Percentiles rank a stretch among this genome's conserved stretches.
Conservation (phyloP, 2,888 invertebrate genomes). For the Agonum fuliginosum region DNA sequence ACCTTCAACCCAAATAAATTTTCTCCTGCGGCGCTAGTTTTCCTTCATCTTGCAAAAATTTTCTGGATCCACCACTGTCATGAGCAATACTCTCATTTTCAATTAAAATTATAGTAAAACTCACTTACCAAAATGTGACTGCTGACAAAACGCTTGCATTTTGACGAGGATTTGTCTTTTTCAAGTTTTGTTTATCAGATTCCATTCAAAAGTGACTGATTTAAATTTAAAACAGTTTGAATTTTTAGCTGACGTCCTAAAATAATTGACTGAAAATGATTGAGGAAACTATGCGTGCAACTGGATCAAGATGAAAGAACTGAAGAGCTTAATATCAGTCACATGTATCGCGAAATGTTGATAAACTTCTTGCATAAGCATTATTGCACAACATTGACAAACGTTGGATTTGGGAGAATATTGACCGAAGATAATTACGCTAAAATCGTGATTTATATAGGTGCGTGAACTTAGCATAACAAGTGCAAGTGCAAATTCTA, state of each 20-base stretch:
- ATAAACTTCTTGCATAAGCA: background rate
- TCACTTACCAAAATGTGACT: conserved; percentile 82
- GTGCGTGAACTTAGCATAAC: too few relatives aligned
- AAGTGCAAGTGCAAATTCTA: too few relatives aligned
- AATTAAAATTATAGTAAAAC: background rate
- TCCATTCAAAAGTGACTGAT: conserved; percentile 72
- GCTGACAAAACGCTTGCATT: conserved; percentile 80
- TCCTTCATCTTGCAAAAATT: conserved; percentile 23
- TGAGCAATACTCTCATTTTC: background rate
- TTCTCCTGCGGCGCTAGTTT: background rate
- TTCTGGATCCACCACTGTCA: background rate
- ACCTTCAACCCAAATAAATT: too few relatives aligned
- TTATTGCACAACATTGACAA: conserved; percentile 46
- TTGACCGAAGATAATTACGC: too few relatives aligned
- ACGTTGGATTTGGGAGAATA: background rate
- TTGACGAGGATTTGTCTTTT: conserved; percentile 79
- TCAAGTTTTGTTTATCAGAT: conserved; percentile 75
- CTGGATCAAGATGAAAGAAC: conserved; percentile 18
- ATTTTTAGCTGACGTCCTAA: background rate
- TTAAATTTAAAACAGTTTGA: background rate
- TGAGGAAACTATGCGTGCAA: background rate
- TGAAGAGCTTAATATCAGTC: conserved; percentile 40
- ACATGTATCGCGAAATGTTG: conserved; percentile 36
- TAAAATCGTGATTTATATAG: too few relatives aligned
- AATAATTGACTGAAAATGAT: conserved; percentile 28